These are phyloP conservation scores for Girardinichthys multiradiatus DNA, from an alignment of 2,113 vertebrate species.

Conservation along the genomic window DNA sequence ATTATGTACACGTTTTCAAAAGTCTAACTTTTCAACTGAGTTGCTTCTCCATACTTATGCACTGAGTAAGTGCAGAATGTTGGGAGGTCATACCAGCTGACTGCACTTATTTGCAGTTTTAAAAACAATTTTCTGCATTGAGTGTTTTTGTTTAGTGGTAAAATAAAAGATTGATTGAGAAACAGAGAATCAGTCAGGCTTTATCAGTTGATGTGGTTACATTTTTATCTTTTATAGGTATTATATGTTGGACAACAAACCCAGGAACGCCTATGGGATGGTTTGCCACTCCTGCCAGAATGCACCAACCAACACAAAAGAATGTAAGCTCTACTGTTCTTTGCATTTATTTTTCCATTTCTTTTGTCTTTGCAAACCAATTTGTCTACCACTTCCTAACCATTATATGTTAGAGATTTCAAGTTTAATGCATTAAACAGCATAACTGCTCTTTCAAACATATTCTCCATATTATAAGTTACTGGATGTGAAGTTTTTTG, in stretches of 20 bases:
- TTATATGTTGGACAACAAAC: conserved; percentile 94
- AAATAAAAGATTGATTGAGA: background rate
- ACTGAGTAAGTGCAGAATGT: background rate
- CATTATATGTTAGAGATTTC: conserved; percentile 3
- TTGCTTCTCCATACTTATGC: conserved; percentile 25
- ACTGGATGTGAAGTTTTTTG: conserved; percentile 5
- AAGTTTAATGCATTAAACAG: background rate
- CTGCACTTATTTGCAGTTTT: background rate
- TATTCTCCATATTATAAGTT: conserved; percentile 17
- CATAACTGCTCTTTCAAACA: background rate
- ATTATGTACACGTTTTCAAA: conserved; percentile 56
- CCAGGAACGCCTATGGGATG: conserved; percentile 94
- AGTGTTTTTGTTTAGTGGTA: background rate
- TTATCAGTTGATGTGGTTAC: background rate
- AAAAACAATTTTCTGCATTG: background rate
- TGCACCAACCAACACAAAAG: conserved; percentile 92
- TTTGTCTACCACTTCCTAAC: no score
- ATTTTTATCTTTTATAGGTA: conserved; percentile 80
- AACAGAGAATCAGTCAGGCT: background rate
- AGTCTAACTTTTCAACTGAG: conserved; percentile 62
- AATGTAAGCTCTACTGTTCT: conserved; percentile 87
- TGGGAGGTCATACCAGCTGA: conserved; percentile 11
- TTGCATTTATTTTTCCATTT: background rate
- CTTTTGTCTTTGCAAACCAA: background rate
- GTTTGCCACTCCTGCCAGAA: conserved; percentile 95